Evolutionary conservation across 2,888 invertebrate genomes (phyloP), one percentile per base, ranked within the genome.

Genomic region (Oscheius sp.): DNA sequence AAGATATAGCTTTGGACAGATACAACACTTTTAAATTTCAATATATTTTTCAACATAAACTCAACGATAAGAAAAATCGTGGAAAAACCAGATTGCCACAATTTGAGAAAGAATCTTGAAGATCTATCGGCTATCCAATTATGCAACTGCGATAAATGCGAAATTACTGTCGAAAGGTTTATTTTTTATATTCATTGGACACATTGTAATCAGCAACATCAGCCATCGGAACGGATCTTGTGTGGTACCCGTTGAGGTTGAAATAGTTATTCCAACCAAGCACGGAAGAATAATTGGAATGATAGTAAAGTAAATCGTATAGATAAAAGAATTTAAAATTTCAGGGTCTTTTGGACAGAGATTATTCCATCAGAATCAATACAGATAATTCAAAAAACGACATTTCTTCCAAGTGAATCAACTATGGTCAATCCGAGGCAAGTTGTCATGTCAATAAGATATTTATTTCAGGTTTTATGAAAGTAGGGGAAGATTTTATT

Each of bases 401-500:
- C 26, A 0, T 59, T 41, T 28, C 26, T 24, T 14, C 44, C 59
- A n/a, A 44, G 17, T 28, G 26, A 24, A 2, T 59, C 59, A n/a
- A 59, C 59, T 22, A n/a, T 59, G 14, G 59, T 44, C 12, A 24
- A 38, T 2, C 30, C 59, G 14, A 41, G 59, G 59, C 44, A 2
- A 33, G 0, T n/a, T 17, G 32, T 14, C 20, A 54, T 8, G n/a
- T n/a, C 26, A 22, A n/a, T 2, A n/a, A n/a, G n/a, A n/a, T n/a
- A n/a, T n/a, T 30, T 17, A 6, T 30, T 32, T 54, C 3, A 59
- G 59, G n/a, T 59, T 59, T 20, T 44, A n/a, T n/a, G 12, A 26
- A 17, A 38, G 26, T 2, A 41, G 59, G 30, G 62, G 62, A 17
- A 9, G 47, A 12, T 62, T 62, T 28, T 20, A 62, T 22, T 62